Evolutionary conservation across 2,888 invertebrate genomes (phyloP).

Genomic region (Axea sp.): DNA sequence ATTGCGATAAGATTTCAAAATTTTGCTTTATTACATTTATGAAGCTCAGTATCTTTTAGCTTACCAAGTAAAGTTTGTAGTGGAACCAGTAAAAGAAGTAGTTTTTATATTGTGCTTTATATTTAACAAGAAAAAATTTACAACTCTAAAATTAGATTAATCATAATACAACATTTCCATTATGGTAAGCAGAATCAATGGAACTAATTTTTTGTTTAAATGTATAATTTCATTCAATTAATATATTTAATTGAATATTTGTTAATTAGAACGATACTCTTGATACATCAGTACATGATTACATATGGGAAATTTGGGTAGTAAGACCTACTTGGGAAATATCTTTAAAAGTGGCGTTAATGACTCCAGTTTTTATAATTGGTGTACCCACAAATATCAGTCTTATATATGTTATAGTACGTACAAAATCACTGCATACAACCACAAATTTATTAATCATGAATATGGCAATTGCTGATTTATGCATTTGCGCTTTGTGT

Average conservation of each 20-base stretch:
- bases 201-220: no score
- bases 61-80: background rate
- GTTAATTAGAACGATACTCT: no score
- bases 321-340: slow-evolving; percentile 83
- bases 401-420: slow-evolving; percentile 83
- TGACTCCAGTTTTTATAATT: slow-evolving; percentile 83
- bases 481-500: slow-evolving; percentile 84
- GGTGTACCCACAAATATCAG: slow-evolving; percentile 86
- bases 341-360: slow-evolving; percentile 82
- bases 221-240: no score
- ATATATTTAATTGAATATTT: no score
- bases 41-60: background rate
- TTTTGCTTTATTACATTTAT: background rate
- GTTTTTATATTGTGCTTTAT: no score
- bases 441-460: slow-evolving; percentile 87
- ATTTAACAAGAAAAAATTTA: no score
- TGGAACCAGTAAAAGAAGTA: no score
- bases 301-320: slow-evolving; percentile 82
- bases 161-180: no score
- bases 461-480: slow-evolving; percentile 87
- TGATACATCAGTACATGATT: slow-evolving; percentile 15
- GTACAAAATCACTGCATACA: slow-evolving; percentile 83
- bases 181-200: no score
- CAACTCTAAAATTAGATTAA: no score
- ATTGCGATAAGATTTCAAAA: slow-evolving; percentile 24